Conservation (phyloP, 2,797 vertebrate genomes). For the Gambelia wislizenii region DNA sequence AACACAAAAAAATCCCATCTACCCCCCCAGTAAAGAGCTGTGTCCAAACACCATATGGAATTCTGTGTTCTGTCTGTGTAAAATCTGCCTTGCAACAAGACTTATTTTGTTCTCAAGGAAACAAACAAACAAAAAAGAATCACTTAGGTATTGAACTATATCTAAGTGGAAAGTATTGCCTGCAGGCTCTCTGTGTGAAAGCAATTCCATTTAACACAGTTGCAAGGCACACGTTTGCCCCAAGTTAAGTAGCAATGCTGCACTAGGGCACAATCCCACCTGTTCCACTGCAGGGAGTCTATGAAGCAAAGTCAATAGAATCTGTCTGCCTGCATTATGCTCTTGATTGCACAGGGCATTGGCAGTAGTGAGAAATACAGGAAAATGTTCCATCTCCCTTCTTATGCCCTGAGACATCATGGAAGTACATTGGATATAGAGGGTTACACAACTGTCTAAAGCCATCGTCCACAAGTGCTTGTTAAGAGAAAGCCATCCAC, state of each 20-base stretch:
- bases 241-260: constrained; percentile 9
- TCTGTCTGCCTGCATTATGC: constrained; percentile 15
- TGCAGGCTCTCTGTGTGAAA: constrained; percentile 19
- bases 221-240: not conserved
- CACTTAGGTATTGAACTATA: not conserved
- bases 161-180: constrained; percentile 1
- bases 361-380: not conserved
- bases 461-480: not conserved
- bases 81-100: not conserved
- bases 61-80: not conserved
- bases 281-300: not conserved
- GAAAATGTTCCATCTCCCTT: not conserved
- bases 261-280: not conserved
- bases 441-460: not conserved
- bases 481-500: not conserved
- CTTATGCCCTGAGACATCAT: not conserved
- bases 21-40: not conserved
- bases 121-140: not conserved
- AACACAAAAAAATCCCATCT: not conserved
- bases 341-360: constrained; percentile 9
- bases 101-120: not conserved
- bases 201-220: not conserved
- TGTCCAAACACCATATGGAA: not conserved
- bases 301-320: constrained; percentile 12
- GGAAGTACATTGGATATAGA: not conserved